Evolutionary conservation across 2,797 vertebrate genomes (phyloP).

Genomic region (Garrulus glandarius): DNA sequence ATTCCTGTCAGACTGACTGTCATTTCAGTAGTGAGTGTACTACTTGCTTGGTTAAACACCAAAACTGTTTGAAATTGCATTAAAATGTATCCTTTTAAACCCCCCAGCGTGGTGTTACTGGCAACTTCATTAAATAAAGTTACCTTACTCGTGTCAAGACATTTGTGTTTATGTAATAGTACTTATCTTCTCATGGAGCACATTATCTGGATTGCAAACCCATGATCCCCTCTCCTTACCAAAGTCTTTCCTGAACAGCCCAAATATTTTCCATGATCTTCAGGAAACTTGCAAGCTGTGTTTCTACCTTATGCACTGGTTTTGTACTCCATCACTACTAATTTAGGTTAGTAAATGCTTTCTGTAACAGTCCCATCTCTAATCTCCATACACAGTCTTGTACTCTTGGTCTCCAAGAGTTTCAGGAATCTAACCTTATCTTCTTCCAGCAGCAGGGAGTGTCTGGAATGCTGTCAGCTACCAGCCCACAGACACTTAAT

Average conservation of each 20-base stretch:
- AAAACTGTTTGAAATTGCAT: neutral
- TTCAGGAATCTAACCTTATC: neutral
- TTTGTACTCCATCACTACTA: neutral
- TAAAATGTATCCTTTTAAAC: neutral
- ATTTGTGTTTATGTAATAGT: neutral
- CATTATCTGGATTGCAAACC: neutral
- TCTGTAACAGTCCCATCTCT: neutral
- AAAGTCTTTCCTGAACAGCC: neutral
- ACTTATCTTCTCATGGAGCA: neutral
- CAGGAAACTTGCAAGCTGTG: neutral
- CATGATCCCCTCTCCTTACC: neutral
- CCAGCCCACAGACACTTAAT: neutral
- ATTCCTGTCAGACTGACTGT: neutral
- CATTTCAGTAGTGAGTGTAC: neutral
- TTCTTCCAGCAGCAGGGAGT: neutral
- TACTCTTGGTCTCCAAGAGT: neutral
- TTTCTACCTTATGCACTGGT: neutral
- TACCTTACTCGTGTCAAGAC: neutral
- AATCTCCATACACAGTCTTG: neutral
- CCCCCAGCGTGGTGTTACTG: neutral
- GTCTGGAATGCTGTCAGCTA: neutral
- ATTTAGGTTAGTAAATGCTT: neutral
- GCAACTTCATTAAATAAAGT: neutral
- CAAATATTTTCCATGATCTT: neutral
- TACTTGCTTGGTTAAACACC: neutral